phyloP scores from a whole-genome alignment of 30 jellyfish, hydroid and myxozoan genomes.

The Chironex yamaguchii region DNA sequence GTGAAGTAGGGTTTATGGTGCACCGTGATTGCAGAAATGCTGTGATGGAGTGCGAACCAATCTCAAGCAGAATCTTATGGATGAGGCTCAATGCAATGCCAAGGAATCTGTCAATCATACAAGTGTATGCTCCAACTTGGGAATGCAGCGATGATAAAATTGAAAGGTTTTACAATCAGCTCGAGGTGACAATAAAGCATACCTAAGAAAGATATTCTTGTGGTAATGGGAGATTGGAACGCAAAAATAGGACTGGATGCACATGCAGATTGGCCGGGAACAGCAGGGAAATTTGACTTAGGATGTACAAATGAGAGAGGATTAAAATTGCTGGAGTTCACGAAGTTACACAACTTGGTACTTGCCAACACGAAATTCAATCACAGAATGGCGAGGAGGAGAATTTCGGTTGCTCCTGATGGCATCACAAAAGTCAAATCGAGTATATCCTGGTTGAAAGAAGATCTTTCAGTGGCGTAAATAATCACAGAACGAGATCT shows the following conservation, averaged over 20 bases:
- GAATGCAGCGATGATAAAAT: conserved; percentile 36
- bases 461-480: not conserved
- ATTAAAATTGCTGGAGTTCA: conserved; percentile 25
- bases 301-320: conserved; percentile 56
- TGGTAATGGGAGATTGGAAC: conserved; percentile 64
- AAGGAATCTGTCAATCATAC: conserved; percentile 31
- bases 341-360: conserved; percentile 22
- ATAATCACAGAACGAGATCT: too few relatives aligned
- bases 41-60: conserved; percentile 50
- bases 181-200: conserved; percentile 44
- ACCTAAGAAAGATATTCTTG: conserved; percentile 41
- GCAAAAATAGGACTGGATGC: conserved; percentile 59
- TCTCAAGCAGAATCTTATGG: conserved; percentile 57
- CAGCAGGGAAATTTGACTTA: conserved; percentile 57
- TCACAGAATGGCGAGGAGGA: too few relatives aligned
- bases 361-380: not conserved
- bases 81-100: conserved; percentile 28
- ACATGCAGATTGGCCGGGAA: conserved; percentile 47
- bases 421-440: not conserved
- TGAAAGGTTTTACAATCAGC: conserved; percentile 29
- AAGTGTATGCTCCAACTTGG: conserved; percentile 64
- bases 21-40: conserved; percentile 3
- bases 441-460: conserved; percentile 21
- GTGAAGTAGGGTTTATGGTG: conserved; percentile 46
- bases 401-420: not conserved